phyloP scores from a whole-genome alignment of 2,113 vertebrate genomes.

The Turdus rufiventris region DNA sequence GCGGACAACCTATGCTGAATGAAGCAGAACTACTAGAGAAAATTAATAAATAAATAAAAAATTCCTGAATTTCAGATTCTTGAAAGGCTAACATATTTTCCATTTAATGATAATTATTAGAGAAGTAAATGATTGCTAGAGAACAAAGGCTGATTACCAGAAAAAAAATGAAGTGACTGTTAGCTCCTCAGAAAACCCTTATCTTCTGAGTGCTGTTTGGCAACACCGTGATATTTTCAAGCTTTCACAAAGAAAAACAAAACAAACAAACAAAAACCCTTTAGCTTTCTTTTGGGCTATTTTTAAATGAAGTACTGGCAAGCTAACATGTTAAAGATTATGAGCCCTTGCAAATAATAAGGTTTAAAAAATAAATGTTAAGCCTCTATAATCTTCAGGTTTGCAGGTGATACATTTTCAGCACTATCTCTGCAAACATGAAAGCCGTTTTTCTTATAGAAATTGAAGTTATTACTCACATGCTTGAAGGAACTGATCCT shows the following conservation, averaged over 20 bases:
- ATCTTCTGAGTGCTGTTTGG: neutral
- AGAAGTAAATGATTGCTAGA: neutral
- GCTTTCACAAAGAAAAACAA: neutral
- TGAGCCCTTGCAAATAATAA: neutral
- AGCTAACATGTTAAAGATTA: neutral
- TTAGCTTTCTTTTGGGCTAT: neutral
- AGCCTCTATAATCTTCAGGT: neutral
- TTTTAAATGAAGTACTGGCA: neutral
- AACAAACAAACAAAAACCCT: neutral
- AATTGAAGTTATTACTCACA: neutral
- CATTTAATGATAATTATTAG: neutral
- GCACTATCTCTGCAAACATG: neutral
- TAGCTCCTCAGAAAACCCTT: neutral
- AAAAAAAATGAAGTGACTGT: neutral
- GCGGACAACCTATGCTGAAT: neutral
- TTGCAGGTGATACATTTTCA: neutral
- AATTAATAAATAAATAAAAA: neutral
- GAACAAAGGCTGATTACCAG: neutral
- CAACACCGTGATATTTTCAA: neutral
- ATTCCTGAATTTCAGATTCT: neutral
- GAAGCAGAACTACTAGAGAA: neutral
- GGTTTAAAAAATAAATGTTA: neutral
- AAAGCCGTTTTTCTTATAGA: neutral
- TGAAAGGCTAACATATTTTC: neutral
- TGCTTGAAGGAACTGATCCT: neutral